Evolutionary conservation across 2,797 vertebrate species (phyloP).

Genomic region (Sebastes baramenuke): DNA sequence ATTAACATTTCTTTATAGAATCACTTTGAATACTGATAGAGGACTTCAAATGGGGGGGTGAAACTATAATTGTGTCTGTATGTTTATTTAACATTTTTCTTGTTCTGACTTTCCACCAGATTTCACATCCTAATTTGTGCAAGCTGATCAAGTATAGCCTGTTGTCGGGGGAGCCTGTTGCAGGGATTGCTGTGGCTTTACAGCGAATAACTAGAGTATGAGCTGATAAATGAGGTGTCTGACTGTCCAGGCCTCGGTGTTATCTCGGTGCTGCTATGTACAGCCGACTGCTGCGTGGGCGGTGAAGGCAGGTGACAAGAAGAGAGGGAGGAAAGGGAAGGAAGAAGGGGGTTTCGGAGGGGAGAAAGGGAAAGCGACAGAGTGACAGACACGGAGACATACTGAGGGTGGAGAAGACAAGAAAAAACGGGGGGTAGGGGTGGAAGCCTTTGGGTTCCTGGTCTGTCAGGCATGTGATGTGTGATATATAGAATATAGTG

Average conservation of each 20-base stretch:
- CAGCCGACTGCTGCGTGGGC: slow-evolving; percentile 69
- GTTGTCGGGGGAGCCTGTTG: slow-evolving; percentile 24
- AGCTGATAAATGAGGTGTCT: slow-evolving; percentile 76
- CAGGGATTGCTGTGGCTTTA: slow-evolving; percentile 41
- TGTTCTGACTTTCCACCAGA: slow-evolving; percentile 1
- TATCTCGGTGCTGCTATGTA: slow-evolving; percentile 67
- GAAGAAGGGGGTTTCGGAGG: slow-evolving; percentile 35
- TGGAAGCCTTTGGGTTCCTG: slow-evolving; percentile 48
- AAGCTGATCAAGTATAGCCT: slow-evolving; percentile 28
- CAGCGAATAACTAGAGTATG: slow-evolving; percentile 47
- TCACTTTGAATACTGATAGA: slow-evolving; percentile 8
- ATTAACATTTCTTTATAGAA: slow-evolving; percentile 13
- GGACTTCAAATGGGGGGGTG: not conserved
- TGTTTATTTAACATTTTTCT: not conserved
- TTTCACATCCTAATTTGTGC: slow-evolving; percentile 18
- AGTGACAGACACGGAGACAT: slow-evolving; percentile 59
- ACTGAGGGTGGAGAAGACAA: slow-evolving; percentile 55
- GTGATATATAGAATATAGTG: slow-evolving; percentile 45
- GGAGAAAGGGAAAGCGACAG: slow-evolving; percentile 45
- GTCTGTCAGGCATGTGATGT: slow-evolving; percentile 67
- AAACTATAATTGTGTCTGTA: not conserved
- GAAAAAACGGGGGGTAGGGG: slow-evolving; percentile 24
- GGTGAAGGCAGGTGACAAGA: slow-evolving; percentile 76
- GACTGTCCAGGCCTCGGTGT: slow-evolving; percentile 65
- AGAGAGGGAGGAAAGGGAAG: slow-evolving; percentile 50